phyloP scores from a whole-genome alignment of 2,888 invertebrate species.

The Belgica antarctica region DNA sequence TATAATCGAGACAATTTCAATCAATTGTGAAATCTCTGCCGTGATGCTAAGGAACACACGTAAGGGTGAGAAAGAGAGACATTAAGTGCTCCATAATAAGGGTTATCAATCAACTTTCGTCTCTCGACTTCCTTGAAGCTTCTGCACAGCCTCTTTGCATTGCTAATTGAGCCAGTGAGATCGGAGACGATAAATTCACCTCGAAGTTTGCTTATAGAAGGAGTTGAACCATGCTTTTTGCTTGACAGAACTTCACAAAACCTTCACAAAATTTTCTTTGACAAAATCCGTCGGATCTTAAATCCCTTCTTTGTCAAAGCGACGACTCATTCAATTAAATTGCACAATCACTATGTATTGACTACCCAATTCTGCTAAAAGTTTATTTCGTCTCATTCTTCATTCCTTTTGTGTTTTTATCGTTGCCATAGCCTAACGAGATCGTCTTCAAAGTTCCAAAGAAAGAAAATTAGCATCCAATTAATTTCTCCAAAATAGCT shows the following conservation, averaged over 20 bases:
- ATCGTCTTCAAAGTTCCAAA: not conserved
- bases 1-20: constrained; percentile 38
- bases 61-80: constrained; percentile 27
- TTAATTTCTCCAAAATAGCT: not conserved
- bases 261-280: too few species aligned
- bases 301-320: not conserved
- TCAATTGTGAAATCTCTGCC: constrained; percentile 36
- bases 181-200: too few species aligned
- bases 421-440: not conserved
- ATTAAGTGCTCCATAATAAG: constrained; percentile 39
- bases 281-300: too few species aligned
- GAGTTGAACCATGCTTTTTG: too few species aligned
- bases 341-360: constrained; percentile 20
- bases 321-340: not conserved
- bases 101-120: constrained; percentile 39
- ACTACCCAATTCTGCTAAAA: not conserved
- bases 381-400: constrained; percentile 16
- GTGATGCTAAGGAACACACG: constrained; percentile 13
- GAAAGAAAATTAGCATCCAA: constrained; percentile 25
- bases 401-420: not conserved
- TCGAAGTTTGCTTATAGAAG: too few species aligned
- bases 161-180: too few species aligned
- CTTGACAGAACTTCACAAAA: too few species aligned
- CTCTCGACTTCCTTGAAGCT: not conserved
- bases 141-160: too few species aligned